A percentile compares a stretch with the other conserved stretches of the same genome.
Conservation (phyloP, 1,140 invertebrate genomes). For the Muscidifurax raptorellus region DNA sequence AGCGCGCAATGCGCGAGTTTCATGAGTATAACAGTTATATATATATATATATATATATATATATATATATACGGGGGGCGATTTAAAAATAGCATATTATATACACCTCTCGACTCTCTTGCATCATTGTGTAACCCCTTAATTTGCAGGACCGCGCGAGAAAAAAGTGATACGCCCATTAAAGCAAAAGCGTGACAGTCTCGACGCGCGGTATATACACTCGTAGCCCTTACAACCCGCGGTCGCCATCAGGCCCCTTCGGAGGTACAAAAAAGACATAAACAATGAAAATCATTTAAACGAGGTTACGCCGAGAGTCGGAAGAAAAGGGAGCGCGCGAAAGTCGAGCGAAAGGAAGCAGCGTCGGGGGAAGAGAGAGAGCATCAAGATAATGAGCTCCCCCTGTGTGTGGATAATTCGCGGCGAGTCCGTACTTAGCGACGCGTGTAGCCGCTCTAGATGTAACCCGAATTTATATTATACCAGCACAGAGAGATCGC, state of each 20-base stretch:
- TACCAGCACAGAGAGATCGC: too few relatives aligned
- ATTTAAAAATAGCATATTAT: background rate
- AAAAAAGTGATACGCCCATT: background rate
- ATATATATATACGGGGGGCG: too few relatives aligned
- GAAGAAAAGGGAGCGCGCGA: background rate
- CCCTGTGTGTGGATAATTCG: background rate
- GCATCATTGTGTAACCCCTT: background rate
- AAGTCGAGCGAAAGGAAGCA: background rate
- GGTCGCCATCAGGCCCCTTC: background rate
- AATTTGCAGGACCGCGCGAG: background rate
- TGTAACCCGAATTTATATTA: background rate
- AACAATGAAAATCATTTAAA: background rate
- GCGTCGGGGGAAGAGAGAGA: background rate
- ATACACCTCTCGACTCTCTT: too few relatives aligned
- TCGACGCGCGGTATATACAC: too few relatives aligned
- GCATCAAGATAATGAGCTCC: background rate
- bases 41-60: too few relatives aligned
- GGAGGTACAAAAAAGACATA: background rate
- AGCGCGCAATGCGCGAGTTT: background rate
- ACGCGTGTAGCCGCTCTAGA: background rate
- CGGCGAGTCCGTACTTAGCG: background rate
- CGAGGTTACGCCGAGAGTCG: background rate
- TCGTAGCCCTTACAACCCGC: background rate
- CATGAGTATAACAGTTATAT: too few relatives aligned
- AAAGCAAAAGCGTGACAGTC: background rate